Conservation (phyloP, 2,113 vertebrate genomes). For the Tachycineta bicolor region DNA sequence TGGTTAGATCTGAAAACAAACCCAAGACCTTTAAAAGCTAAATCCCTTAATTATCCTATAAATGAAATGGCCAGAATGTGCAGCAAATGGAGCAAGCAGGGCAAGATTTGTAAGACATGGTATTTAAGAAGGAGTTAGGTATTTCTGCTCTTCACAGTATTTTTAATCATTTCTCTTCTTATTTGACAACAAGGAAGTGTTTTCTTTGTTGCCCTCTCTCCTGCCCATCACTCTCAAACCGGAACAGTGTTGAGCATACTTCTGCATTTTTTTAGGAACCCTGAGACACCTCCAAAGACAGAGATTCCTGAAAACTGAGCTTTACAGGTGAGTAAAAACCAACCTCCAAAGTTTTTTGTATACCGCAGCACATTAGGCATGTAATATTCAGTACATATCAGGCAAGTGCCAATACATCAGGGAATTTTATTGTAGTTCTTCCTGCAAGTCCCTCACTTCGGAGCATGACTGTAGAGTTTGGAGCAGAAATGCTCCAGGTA, state of each 20-base stretch:
- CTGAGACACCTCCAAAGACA: neutral
- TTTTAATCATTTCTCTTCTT: neutral
- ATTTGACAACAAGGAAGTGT: neutral
- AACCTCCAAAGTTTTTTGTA: neutral
- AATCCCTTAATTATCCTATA: constrained; percentile 48
- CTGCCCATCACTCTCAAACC: neutral
- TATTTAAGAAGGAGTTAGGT: neutral
- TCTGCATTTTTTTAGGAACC: neutral
- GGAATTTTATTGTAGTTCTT: neutral
- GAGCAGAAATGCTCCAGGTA: neutral
- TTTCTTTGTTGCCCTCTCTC: neutral
- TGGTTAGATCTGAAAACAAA: constrained; percentile 29
- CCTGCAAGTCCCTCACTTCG: neutral
- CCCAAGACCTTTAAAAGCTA: constrained; percentile 33
- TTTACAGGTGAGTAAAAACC: neutral
- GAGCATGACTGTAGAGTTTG: fast-evolving
- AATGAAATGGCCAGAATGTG: neutral
- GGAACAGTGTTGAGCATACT: fast-evolving
- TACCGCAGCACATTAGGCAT: neutral
- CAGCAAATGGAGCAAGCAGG: neutral
- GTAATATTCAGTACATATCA: neutral
- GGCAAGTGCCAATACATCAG: neutral
- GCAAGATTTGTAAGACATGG: neutral
- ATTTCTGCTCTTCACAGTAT: neutral
- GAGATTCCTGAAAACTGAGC: neutral